Evolutionary conservation across 2,888 invertebrate genomes (phyloP), one percentile per base, ranked within the genome.

Genomic region (Megamerina dolium): DNA sequence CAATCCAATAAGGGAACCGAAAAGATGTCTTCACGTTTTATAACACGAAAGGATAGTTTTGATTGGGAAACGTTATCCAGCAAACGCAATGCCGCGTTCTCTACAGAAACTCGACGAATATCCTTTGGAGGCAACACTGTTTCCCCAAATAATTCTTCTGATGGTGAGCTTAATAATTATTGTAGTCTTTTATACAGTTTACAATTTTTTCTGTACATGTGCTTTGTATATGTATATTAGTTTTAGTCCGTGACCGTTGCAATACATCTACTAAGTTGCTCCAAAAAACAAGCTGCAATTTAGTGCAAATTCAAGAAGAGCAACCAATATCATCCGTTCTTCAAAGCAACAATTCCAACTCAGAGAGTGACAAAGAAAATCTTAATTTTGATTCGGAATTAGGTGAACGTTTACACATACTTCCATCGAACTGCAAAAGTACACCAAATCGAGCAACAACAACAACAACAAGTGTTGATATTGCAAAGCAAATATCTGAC

Each of bases 41-140:
- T 52, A 2, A 50, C 52, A 0, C 51, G 59, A 0, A 58, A 64
- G 2, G 69, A 69, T 18, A 69, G 69, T 46, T 68, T 66, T 34
- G 68, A 69, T 45, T 69, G 69, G 68, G 63, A 66, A 23, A 52
- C 53, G 2, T 46, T 68, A 1, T 54, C 58, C 3, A 50, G 56
- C 1, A 66, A 61, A 33, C 46, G 56, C 1, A n/a, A n/a, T n/a
- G n/a, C n/a, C n/a, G n/a, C n/a, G n/a, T n/a, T n/a, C n/a, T n/a
- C n/a, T 2, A 5, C 38, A 4, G 46, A 49, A 33, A 46, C 46
- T 31, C 40, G 37, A 35, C 49, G 45, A 5, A 35, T 21, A 16
- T 46, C 46, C 2, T 20, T 44, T 23, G 9, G 31, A 9, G 49
- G 39, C 29, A 38, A 38, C 5, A 43, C 46, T 10, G 21, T 21